A percentile compares a stretch with the other conserved stretches of the same genome.
phyloP scores from a whole-genome alignment of 2,888 invertebrate genomes.

The Noctua janthe region DNA sequence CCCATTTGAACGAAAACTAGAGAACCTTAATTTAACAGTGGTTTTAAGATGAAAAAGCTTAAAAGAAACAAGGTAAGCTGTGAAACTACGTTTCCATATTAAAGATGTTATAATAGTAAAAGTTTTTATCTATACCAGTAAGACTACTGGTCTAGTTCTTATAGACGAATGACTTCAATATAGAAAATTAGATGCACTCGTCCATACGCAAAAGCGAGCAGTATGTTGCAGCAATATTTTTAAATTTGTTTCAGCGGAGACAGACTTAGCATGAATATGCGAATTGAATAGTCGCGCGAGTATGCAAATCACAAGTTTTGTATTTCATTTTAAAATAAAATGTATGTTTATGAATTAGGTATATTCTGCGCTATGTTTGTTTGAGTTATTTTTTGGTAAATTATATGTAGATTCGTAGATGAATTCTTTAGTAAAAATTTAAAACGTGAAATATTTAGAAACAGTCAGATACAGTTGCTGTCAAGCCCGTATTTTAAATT shows the following conservation, averaged over 20 bases:
- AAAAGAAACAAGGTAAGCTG: not conserved
- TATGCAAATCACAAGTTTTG: constrained; percentile 62
- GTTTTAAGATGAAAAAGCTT: not conserved
- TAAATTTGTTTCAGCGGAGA: constrained; percentile 70
- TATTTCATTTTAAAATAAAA: constrained; percentile 57
- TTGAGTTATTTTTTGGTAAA: constrained; percentile 21
- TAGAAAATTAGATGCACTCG: constrained; percentile 73
- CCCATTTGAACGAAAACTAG: not conserved
- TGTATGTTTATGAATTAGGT: constrained; percentile 53
- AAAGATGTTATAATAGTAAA: not conserved
- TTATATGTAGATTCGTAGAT: constrained; percentile 6
- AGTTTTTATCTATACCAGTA: constrained; percentile 7
- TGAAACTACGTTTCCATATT: not conserved
- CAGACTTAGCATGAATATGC: constrained; percentile 71
- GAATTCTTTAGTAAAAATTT: constrained; percentile 1
- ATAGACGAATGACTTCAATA: constrained; percentile 78
- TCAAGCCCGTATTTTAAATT: not conserved
- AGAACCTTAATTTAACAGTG: not conserved
- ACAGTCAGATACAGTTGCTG: not conserved
- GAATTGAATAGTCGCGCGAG: constrained; percentile 60
- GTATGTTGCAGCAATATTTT: constrained; percentile 70
- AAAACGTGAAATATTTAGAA: not conserved
- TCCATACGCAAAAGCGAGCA: constrained; percentile 45
- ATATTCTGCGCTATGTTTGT: constrained; percentile 9
- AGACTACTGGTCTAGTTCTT: not conserved